These are phyloP conservation scores for Ptilonorhynchus violaceus DNA, from an alignment of 2,113 vertebrate genomes.

Conservation along the genomic window DNA sequence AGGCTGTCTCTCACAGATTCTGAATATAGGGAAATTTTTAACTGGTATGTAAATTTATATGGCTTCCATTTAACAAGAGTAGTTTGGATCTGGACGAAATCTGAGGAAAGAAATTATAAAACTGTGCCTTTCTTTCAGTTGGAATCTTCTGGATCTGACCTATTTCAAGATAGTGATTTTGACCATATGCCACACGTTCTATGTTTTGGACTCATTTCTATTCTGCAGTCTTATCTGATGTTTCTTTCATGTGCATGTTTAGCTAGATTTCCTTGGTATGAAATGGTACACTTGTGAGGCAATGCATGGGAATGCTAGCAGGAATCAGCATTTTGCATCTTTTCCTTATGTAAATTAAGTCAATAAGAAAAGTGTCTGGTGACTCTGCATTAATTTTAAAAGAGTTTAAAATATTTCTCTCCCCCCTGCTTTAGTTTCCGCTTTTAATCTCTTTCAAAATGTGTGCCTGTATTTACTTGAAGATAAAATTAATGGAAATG, in stretches of 20 bases:
- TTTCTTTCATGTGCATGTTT: not conserved
- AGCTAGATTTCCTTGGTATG: not conserved
- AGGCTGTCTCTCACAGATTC: not conserved
- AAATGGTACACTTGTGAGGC: not conserved
- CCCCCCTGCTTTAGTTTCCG: not conserved
- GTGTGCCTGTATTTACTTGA: not conserved
- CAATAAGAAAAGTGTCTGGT: not conserved
- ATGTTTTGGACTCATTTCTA: not conserved
- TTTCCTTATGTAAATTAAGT: not conserved
- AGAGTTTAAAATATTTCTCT: not conserved
- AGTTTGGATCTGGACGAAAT: not conserved
- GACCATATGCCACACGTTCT: not conserved
- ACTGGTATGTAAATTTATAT: not conserved
- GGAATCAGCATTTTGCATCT: not conserved
- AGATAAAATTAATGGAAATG: fast-evolving
- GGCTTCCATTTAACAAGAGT: not conserved
- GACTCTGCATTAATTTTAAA: not conserved
- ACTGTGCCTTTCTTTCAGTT: not conserved
- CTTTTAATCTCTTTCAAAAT: not conserved
- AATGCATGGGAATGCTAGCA: not conserved
- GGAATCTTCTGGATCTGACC: not conserved
- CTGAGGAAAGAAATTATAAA: not conserved
- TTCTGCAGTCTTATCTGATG: not conserved
- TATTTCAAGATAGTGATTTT: not conserved
- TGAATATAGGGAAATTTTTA: not conserved